Percentiles rank a stretch among this genome's conserved stretches.
phyloP scores from a whole-genome alignment of 2,113 vertebrate species.

The Anguilla rostrata region DNA sequence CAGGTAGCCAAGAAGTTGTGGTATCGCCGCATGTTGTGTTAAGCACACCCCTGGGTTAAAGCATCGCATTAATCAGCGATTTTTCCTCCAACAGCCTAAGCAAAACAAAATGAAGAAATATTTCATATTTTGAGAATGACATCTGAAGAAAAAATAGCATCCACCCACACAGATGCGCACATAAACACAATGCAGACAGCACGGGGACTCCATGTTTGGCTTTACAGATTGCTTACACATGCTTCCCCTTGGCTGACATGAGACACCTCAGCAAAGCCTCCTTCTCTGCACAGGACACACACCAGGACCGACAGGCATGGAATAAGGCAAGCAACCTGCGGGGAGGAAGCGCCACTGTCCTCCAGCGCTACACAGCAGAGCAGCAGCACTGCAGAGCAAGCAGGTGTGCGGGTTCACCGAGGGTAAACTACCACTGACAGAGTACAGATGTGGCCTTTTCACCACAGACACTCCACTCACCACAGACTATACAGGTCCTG shows the following conservation, averaged over 20 bases:
- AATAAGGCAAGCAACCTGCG: constrained; percentile 11
- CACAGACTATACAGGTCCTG: background rate
- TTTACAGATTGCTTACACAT: constrained; percentile 61
- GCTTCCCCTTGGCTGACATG: constrained; percentile 27
- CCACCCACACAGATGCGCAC: background rate
- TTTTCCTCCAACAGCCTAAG: background rate
- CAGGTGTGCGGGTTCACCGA: background rate
- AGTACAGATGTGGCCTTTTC: background rate
- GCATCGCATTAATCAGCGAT: background rate
- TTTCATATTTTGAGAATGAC: background rate
- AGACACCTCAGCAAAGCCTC: constrained; percentile 21
- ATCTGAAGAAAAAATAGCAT: constrained; percentile 14
- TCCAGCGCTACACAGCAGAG: constrained; percentile 19
- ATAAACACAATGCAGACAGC: background rate
- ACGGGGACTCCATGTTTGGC: constrained; percentile 10
- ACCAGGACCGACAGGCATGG: constrained; percentile 40
- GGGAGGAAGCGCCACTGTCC: constrained; percentile 17
- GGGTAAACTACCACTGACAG: background rate
- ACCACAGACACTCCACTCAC: background rate
- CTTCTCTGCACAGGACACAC: constrained; percentile 44
- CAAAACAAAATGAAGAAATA: background rate
- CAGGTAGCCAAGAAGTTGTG: no score
- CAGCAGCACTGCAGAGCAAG: background rate
- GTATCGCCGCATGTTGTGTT: no score
- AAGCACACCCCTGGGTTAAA: no score